phyloP scores from a whole-genome alignment of 2,797 vertebrate species.

The Borostomias antarcticus region DNA sequence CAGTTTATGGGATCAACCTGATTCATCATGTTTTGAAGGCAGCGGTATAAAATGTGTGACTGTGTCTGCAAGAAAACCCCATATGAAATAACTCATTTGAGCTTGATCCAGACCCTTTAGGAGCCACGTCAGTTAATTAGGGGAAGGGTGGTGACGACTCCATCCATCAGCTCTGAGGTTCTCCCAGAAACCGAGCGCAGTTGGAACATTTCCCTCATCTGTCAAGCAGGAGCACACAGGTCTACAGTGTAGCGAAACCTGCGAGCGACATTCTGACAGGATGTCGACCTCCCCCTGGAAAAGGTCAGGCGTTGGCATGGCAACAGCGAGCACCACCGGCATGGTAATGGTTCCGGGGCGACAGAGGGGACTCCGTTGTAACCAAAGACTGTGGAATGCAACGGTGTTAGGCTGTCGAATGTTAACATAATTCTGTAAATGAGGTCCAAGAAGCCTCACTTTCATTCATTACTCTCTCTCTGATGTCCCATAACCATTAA shows the following conservation, averaged over 20 bases:
- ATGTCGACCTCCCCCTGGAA: conserved; percentile 58
- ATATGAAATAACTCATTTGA: conserved; percentile 49
- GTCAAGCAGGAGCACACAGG: conserved; percentile 56
- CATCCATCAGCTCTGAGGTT: conserved; percentile 64
- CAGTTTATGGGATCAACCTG: conserved; percentile 10
- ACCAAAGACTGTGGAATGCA: conserved; percentile 55
- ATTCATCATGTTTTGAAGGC: conserved; percentile 9
- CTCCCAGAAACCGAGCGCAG: conserved; percentile 47
- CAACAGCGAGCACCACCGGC: conserved; percentile 64
- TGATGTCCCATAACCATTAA: conserved; percentile 73
- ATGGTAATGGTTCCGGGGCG: conserved; percentile 51
- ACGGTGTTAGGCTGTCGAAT: conserved; percentile 49
- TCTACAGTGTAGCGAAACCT: conserved; percentile 58
- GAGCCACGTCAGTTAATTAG: conserved; percentile 68
- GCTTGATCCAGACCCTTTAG: conserved; percentile 40
- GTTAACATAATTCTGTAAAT: conserved; percentile 60
- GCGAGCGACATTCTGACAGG: conserved; percentile 56
- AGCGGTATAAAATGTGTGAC: conserved; percentile 15
- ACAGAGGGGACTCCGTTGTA: conserved; percentile 25
- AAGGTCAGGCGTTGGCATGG: conserved; percentile 69
- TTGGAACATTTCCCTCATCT: conserved; percentile 62
- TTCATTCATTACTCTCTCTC: conserved; percentile 63
- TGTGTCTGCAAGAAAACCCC: conserved; percentile 32
- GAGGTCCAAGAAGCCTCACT: conserved; percentile 45
- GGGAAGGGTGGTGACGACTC: conserved; percentile 49